Evolutionary conservation across 2,113 vertebrate genomes (phyloP).

Genomic region (Crocuta crocuta): DNA sequence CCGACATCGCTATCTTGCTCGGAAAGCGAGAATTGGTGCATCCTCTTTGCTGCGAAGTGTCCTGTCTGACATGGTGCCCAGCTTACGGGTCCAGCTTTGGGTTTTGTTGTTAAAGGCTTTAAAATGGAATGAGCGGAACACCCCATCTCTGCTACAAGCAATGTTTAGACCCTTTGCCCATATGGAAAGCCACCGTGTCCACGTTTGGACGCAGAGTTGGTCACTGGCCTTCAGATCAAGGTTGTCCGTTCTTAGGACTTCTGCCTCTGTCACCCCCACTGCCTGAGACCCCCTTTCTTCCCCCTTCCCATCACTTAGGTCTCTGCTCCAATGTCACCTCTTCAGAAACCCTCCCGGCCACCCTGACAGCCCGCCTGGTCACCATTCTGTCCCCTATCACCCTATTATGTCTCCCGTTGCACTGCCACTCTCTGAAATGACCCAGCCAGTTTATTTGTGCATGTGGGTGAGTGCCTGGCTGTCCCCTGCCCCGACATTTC

Average conservation of each 20-base stretch:
- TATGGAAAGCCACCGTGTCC: not conserved
- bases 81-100: not conserved
- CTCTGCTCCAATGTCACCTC: not conserved
- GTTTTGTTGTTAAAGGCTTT: not conserved
- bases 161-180: rapidly evolving
- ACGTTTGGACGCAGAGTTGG: not conserved
- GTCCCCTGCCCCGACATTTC: too few species aligned
- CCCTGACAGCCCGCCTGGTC: not conserved
- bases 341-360: not conserved
- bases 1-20: not conserved
- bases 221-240: rapidly evolving
- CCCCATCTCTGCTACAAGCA: rapidly evolving
- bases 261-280: not conserved
- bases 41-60: rapidly evolving
- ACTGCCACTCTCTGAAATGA: not conserved
- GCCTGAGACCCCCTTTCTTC: not conserved
- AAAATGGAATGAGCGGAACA: rapidly evolving
- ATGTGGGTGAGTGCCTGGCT: not conserved
- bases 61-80: not conserved
- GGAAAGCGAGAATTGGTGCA: not conserved
- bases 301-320: not conserved
- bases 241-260: not conserved
- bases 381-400: rapidly evolving
- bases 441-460: not conserved
- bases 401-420: not conserved